Percentiles rank a stretch among this genome's conserved stretches.
These are phyloP conservation scores for Pachliopta kotzebuea DNA, from an alignment of 2,888 invertebrate genomes.

Conservation along the genomic window DNA sequence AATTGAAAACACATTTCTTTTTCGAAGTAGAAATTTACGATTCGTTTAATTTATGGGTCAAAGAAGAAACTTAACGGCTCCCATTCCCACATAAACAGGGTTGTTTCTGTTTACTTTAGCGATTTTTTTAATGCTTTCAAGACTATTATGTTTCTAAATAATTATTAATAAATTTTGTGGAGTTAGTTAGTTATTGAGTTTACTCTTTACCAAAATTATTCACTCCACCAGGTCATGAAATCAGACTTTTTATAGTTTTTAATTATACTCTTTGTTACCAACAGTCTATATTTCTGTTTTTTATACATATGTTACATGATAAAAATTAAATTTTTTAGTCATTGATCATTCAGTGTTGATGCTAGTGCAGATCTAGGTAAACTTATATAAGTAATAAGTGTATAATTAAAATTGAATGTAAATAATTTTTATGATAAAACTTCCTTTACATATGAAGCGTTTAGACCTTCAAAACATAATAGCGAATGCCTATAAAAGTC, in stretches of 20 bases:
- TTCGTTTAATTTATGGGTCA: slow-evolving; percentile 48
- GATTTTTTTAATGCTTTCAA: not conserved
- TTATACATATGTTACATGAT: no score
- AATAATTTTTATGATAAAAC: not conserved
- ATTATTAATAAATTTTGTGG: no score
- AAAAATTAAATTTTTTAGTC: no score
- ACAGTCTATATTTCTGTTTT: no score
- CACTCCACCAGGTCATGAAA: no score
- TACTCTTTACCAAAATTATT: no score
- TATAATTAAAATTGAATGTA: not conserved
- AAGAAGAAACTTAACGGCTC: slow-evolving; percentile 38
- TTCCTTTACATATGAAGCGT: not conserved
- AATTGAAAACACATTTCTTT: slow-evolving; percentile 59
- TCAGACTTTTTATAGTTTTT: no score
- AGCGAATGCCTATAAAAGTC: slow-evolving; percentile 16
- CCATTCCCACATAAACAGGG: slow-evolving; percentile 36
- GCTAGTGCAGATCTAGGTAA: no score
- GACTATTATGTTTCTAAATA: no score
- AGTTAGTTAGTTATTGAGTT: no score
- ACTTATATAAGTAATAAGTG: not conserved
- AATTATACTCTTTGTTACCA: no score
- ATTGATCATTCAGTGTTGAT: no score
- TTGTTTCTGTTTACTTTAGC: slow-evolving; percentile 12
- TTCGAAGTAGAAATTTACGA: slow-evolving; percentile 53
- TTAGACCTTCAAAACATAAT: slow-evolving; percentile 8